Evolutionary conservation across 2,113 vertebrate species (phyloP).

Genomic region (Vulpes lagopus): DNA sequence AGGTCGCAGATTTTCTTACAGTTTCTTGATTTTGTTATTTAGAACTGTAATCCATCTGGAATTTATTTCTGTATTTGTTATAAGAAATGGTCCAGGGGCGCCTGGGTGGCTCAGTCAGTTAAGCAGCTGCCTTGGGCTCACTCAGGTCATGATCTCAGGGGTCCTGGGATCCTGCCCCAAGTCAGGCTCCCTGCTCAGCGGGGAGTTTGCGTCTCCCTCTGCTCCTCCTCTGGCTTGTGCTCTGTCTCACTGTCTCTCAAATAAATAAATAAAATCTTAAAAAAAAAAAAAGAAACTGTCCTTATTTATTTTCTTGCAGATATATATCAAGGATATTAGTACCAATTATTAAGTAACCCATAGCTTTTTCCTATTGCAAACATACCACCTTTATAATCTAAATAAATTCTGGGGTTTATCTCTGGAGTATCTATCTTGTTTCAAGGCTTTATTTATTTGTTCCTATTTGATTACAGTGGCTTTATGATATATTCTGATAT

Average conservation of each 20-base stretch:
- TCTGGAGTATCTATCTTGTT: background rate
- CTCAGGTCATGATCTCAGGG: too few relatives aligned
- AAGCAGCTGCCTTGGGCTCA: too few relatives aligned
- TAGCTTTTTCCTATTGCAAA: background rate
- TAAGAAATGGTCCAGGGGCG: background rate
- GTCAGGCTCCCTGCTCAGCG: too few relatives aligned
- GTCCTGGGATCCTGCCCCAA: too few relatives aligned
- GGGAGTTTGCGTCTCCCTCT: too few relatives aligned
- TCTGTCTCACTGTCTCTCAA: too few relatives aligned
- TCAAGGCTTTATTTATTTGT: background rate
- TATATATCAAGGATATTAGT: background rate
- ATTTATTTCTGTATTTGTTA: slow-evolving; percentile 7
- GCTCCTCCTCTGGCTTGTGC: too few relatives aligned
- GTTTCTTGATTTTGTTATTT: slow-evolving; percentile 13
- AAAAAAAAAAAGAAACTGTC: too few relatives aligned
- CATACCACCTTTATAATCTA: background rate
- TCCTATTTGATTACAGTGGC: background rate
- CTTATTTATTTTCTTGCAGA: slow-evolving; percentile 31
- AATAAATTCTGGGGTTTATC: slow-evolving; percentile 1
- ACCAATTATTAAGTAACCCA: background rate
- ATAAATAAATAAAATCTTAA: too few relatives aligned
- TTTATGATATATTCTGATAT: slow-evolving; percentile 15
- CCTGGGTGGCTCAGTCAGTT: too few relatives aligned
- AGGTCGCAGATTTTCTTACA: slow-evolving; percentile 17
- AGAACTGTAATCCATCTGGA: slow-evolving; percentile 21